Base-by-base conservation (phyloP, 2,113 vertebrate species). In the Sapayoa aenigma region DNA sequence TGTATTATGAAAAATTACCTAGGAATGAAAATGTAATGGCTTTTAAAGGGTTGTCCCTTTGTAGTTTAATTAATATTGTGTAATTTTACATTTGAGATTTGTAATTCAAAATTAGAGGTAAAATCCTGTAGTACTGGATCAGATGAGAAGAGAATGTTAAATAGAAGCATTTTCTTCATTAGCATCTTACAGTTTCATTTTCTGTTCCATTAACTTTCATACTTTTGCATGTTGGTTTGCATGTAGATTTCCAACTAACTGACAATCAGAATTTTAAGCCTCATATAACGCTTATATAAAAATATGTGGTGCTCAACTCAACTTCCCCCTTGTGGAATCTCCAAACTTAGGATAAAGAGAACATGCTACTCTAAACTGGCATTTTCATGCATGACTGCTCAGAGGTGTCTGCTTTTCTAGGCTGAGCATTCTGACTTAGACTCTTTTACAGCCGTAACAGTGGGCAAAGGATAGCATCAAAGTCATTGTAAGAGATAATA, bases 121-220 rank as follows among this genome's bases (percentile, higher is more conserved):
- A 95, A 87, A 84, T 89, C 47, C 55, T 31, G 16, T 42, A 33
- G 9, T 41, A 56, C 17, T 56, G 41, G 11, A 68, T 19, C 2
- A 0, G 6, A 53, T 63, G 47, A 84, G 67, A 76, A 76, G 21
- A 78, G 67, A 87, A 91, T 88, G 46, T 60, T 94, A 91, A 95
- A 71, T 62, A 82, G 1, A 75, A 9, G 2, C 16, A 56, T 72
- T 83, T 87, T 56, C 24, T 87, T 23, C 47, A 37, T 75, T 79
- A 65, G 7, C 4, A 31, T 93, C n/a, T 74, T 90, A 35, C 59
- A 87, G 58, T 46, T 89, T 24, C 41, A 83, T 93, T 95, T 96
- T 84, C 78, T 92, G 22, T 95, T 91, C 84, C 83, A 91, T 90
- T 95, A 91, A 67, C 46, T 79, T 77, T 67, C 30, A 67, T 12